phyloP scores from a whole-genome alignment of 2,888 invertebrate genomes.

The Neelides folsomi region DNA sequence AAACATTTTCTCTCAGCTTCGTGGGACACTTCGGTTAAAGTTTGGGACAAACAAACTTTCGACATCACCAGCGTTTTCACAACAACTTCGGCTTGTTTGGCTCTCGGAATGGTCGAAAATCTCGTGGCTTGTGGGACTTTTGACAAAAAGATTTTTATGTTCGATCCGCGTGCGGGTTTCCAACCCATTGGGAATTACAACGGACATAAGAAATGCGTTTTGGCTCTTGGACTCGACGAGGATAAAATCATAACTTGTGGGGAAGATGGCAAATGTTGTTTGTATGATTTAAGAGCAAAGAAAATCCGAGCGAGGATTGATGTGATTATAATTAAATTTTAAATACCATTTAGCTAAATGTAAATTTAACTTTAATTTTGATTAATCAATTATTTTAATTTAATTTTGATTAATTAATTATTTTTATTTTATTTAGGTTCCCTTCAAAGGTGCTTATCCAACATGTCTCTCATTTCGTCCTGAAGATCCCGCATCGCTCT shows the following conservation, averaged over 20 bases:
- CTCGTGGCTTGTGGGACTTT: slow-evolving; percentile 23
- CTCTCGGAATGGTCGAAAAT: slow-evolving; percentile 16
- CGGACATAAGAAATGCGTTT: slow-evolving; percentile 21
- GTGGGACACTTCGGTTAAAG: slow-evolving; percentile 25
- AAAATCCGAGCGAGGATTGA: slow-evolving; percentile 11
- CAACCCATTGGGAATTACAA: slow-evolving; percentile 12
- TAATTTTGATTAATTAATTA: no score
- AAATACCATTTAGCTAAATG: not conserved
- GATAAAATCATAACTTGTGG: slow-evolving; percentile 26
- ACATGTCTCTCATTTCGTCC: slow-evolving; percentile 27
- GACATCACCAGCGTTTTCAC: slow-evolving; percentile 7
- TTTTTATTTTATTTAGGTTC: slow-evolving; percentile 7
- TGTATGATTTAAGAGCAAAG: slow-evolving; percentile 15
- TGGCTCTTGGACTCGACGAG: slow-evolving; percentile 26
- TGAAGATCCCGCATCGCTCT: slow-evolving; percentile 18
- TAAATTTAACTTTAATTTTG: no score
- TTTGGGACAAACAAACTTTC: slow-evolving; percentile 22
- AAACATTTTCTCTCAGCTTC: slow-evolving; percentile 17
- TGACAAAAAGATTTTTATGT: slow-evolving; percentile 19
- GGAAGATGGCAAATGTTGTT: slow-evolving; percentile 21
- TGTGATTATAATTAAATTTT: slow-evolving; percentile 1
- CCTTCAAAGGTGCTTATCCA: slow-evolving; percentile 17
- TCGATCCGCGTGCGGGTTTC: slow-evolving; percentile 18
- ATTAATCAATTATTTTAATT: no score
- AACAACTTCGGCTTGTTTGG: slow-evolving; percentile 16